Conservation (phyloP, 2,797 vertebrate genomes). For the Echiichthys vipera region DNA sequence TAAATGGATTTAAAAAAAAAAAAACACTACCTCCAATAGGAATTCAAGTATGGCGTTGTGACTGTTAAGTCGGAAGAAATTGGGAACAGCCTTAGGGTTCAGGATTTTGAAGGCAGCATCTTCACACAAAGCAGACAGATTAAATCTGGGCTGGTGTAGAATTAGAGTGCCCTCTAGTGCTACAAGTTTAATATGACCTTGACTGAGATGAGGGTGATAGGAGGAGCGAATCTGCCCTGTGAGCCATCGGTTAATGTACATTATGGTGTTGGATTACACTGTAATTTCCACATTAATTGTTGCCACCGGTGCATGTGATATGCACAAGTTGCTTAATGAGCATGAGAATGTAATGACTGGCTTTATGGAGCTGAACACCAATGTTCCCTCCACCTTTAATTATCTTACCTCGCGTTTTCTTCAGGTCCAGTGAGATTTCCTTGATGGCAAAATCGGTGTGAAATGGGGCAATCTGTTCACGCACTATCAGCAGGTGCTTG, state of each 20-base stretch:
- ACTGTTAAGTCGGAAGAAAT: slow-evolving; percentile 97
- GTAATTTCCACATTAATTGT: slow-evolving; percentile 82
- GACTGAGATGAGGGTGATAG: slow-evolving; percentile 54
- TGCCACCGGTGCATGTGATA: slow-evolving; percentile 80
- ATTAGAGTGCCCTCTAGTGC: slow-evolving; percentile 84
- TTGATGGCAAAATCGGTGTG: slow-evolving; percentile 99
- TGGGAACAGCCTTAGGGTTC: slow-evolving; percentile 94
- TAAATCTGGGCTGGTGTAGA: slow-evolving; percentile 61
- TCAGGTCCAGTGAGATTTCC: slow-evolving; percentile 99
- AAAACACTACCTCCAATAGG: slow-evolving; percentile 92
- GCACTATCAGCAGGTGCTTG: slow-evolving; percentile 99
- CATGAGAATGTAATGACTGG: slow-evolving; percentile 81
- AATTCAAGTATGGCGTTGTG: slow-evolving; percentile 99
- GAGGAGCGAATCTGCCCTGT: slow-evolving; percentile 66
- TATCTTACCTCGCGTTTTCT: slow-evolving; percentile 97
- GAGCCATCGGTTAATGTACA: slow-evolving; percentile 79
- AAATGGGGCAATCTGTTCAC: slow-evolving; percentile 99
- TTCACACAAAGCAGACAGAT: slow-evolving; percentile 77
- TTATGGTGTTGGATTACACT: slow-evolving; percentile 77
- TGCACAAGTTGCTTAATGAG: slow-evolving; percentile 80
- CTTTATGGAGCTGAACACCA: slow-evolving; percentile 78
- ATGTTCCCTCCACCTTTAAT: slow-evolving; percentile 77
- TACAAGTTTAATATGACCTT: slow-evolving; percentile 59
- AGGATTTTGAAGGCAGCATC: slow-evolving; percentile 99
- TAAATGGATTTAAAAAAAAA: no score